phyloP scores from a whole-genome alignment of 1,140 invertebrate genomes.

The Spodoptera frugiperda region DNA sequence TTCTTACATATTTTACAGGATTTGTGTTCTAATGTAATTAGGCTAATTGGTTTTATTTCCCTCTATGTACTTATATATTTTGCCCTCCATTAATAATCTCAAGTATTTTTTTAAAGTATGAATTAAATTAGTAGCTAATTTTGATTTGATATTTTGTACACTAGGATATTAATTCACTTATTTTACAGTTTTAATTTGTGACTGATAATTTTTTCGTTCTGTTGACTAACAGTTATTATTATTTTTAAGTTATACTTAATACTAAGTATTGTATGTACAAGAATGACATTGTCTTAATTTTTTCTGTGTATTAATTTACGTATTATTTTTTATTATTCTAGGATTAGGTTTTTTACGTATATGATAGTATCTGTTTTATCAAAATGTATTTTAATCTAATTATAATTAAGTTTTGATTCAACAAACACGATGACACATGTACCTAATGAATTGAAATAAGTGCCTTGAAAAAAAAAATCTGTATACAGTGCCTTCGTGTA shows the following conservation, averaged over 20 bases:
- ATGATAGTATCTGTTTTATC: background rate
- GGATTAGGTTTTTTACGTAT: background rate
- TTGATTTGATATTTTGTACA: no score
- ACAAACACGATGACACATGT: background rate
- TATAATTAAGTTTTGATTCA: background rate
- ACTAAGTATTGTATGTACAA: conserved; percentile 11
- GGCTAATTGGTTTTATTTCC: background rate
- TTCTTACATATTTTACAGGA: background rate
- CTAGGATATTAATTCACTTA: background rate
- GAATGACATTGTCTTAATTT: background rate
- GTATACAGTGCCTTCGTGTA: background rate
- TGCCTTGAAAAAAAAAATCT: conserved; percentile 28
- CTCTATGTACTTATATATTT: conserved; percentile 15
- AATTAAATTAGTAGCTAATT: no score
- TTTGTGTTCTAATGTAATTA: background rate
- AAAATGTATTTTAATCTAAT: background rate
- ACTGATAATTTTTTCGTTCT: conserved; percentile 9
- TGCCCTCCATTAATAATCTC: background rate
- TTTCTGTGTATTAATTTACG: background rate
- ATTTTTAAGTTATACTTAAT: conserved; percentile 7
- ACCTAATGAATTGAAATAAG: conserved; percentile 16
- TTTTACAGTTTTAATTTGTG: conserved; percentile 13
- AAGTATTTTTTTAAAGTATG: no score
- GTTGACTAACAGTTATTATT: background rate
- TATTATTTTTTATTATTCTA: conserved; percentile 14